phyloP scores from a whole-genome alignment of 1,140 invertebrate genomes.

The Drosophila parvula region DNA sequence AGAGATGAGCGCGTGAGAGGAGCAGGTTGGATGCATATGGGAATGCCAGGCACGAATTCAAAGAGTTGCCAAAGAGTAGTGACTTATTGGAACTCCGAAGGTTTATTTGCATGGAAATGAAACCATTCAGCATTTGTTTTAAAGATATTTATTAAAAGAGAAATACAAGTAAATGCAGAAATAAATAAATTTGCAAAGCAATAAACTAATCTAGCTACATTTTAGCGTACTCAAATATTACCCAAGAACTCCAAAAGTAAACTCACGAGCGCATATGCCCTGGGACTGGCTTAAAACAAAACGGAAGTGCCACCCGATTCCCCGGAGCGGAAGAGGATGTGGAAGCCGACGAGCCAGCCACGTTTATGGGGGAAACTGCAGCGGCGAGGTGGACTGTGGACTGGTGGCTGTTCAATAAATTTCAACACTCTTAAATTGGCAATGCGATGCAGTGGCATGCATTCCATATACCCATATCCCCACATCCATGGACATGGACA shows the following conservation, averaged over 20 bases:
- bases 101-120: background rate
- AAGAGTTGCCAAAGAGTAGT: background rate
- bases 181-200: background rate
- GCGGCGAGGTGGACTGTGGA: background rate
- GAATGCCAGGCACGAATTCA: slow-evolving; percentile 3
- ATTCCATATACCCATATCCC: slow-evolving; percentile 12
- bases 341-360: slow-evolving; percentile 43
- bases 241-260: background rate
- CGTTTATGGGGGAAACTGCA: slow-evolving; percentile 46
- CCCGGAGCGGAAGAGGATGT: slow-evolving; percentile 41
- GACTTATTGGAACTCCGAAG: background rate
- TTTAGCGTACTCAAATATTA: no score
- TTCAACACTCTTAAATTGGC: slow-evolving; percentile 66
- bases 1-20: slow-evolving; percentile 35
- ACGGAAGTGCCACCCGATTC: slow-evolving; percentile 33
- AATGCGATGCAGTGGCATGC: slow-evolving; percentile 54
- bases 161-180: no score
- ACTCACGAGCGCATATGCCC: slow-evolving; percentile 12
- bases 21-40: background rate
- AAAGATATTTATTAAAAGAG: no score
- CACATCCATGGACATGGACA: slow-evolving; percentile 11
- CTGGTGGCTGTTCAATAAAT: slow-evolving; percentile 66
- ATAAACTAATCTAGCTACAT: background rate
- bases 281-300: slow-evolving; percentile 19
- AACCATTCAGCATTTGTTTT: no score